Base-by-base conservation (phyloP, 64 coral and sea anemone species). In the Actinia tenebrosa region DNA sequence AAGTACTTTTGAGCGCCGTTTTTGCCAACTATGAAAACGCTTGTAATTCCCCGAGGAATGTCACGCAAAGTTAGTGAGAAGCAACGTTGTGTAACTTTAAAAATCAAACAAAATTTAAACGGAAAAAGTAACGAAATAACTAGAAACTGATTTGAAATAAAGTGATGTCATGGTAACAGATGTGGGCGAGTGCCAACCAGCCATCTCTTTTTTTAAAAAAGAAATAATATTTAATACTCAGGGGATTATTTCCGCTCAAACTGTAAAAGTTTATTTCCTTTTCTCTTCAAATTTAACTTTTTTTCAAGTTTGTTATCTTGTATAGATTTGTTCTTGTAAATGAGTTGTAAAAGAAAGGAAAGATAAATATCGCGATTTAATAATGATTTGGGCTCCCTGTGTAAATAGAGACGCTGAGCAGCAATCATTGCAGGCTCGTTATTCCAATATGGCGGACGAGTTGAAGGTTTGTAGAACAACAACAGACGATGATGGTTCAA, bases 401-500 rank as follows among this genome's bases (percentile, higher is more conserved):
- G 23, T 75, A 3, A 10, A 26, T 37, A 75, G 23, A 22, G 17
- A 8, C 22, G 5, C 22, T 66, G 18, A 66, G 19, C 45, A n/a
- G 45, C 6, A 50, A 44, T 45, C 16, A 81, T 81, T 45, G 79
- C 79, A 53, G 79, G 79, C 79, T 81, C 92, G 47, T 84, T 3
- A 55, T 78, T 91, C 44, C 64, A 94, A 90, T 43, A 94, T 90
- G 92, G 92, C 84, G 77, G 92, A 94, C 22, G 86, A 71, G 56
- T 37, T 55, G 64, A 30, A 79, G 11, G 91, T 78, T 75, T 43
- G 69, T 14, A 30, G 26, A 30, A 27, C 23, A 86, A 58, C 53
- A 86, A 58, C 53, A 86, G 83, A 86, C 11, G 77, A 84, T 42
- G 80, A 89, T 84, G 47, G 60, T 5, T 56, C 80, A 60, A 61